Evolutionary conservation across 1,140 invertebrate species (phyloP).

Genomic region (Rhopalosiphum maidis): DNA sequence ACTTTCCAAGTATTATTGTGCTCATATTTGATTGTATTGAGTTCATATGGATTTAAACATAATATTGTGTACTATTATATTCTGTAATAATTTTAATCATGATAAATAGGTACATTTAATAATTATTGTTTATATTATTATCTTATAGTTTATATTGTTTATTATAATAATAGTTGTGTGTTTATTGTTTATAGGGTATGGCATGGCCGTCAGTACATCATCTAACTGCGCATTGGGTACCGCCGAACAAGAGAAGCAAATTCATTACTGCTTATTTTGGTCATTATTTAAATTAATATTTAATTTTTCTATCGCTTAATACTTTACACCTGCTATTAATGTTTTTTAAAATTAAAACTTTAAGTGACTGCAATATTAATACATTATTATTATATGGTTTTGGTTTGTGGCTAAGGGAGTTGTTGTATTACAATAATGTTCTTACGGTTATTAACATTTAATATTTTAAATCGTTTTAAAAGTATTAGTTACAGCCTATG

Average conservation of each 20-base stretch:
- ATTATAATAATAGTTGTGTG: not conserved
- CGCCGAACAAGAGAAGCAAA: constrained; percentile 78
- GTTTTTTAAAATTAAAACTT: not conserved
- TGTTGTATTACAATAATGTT: not conserved
- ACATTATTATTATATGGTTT: not conserved
- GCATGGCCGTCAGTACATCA: constrained; percentile 84
- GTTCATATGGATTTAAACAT: too few species aligned
- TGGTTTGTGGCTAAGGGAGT: not conserved
- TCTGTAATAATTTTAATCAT: not conserved
- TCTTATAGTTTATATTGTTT: not conserved
- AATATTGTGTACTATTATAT: too few species aligned
- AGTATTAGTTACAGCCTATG: too few species aligned
- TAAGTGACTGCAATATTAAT: too few species aligned
- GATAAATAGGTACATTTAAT: not conserved
- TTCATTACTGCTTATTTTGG: constrained; percentile 76
- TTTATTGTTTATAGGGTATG: constrained; percentile 69
- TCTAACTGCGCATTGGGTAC: constrained; percentile 84
- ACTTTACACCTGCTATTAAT: not conserved
- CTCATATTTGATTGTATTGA: too few species aligned
- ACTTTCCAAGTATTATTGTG: too few species aligned
- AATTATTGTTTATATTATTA: not conserved
- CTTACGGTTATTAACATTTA: not conserved
- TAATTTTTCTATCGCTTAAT: not conserved
- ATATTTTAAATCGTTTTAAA: too few species aligned
- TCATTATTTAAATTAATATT: constrained; percentile 63